Evolutionary conservation across 2,888 invertebrate species (phyloP), one percentile per base, ranked within the genome.

Genomic region (Druceiella hillmani): DNA sequence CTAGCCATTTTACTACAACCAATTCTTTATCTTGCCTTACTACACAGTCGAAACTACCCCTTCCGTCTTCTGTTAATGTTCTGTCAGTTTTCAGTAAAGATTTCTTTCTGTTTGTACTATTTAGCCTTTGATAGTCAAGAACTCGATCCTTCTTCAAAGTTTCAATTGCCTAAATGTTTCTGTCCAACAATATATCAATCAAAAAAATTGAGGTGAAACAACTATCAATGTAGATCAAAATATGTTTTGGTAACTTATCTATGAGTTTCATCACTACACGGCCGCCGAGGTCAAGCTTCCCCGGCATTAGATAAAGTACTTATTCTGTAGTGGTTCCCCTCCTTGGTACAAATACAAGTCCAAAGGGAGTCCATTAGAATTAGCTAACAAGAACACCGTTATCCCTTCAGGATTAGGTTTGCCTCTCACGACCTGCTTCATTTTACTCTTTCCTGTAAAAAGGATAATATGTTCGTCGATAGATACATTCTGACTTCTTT

Each of bases 401-500:
- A 50, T 36, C n/a, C 52, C 47, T 37, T 47, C 49, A 6, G 50
- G 52, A 34, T 47, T 40, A 7, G 44, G 36, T 39, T 45, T 43
- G 14, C 39, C 44, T 37, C n/a, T 11, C 4, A 29, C 47, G 45
- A 49, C 28, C 47, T 48, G 14, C 41, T 40, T 17, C 43, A 31
- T n/a, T 45, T 33, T 28, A 36, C 41, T 41, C 40, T 50, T 25
- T 28, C 50, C 50, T 25, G 43, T 45, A 43, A 50, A 52, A 7
- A 50, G 48, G 27, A 52, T 48, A 39, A 53, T 52, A 33, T 53
- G 50, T 39, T 52, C 47, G 39, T 52, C 52, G 13, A 51, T 48
- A 13, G 44, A 38, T n/a, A 42, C 40, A 38, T 15, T 14, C 14
- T 40, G 20, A 2, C 43, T 31, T 26, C 48, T 46, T 44, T 33